phyloP scores from a whole-genome alignment of 2,797 vertebrate genomes.

The Choloepus didactylus region DNA sequence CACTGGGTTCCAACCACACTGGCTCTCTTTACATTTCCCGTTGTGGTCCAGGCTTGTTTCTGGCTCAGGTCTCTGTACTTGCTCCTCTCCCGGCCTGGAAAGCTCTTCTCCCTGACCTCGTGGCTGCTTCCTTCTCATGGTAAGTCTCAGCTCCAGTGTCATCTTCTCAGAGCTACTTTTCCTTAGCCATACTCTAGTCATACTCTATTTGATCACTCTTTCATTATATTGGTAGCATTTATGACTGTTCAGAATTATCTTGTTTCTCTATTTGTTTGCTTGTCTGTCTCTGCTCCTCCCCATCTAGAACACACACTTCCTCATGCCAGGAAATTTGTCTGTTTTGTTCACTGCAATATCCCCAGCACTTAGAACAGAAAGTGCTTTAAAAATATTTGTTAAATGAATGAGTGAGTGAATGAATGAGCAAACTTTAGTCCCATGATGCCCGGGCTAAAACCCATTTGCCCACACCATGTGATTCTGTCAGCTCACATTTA shows the following conservation, averaged over 20 bases:
- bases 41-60: neutral
- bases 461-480: neutral
- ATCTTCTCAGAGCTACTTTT: neutral
- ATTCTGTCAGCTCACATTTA: neutral
- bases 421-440: neutral
- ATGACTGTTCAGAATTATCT: neutral
- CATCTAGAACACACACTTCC: neutral
- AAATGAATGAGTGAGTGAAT: neutral
- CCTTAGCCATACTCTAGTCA: neutral
- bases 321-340: neutral
- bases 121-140: neutral
- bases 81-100: too few species aligned
- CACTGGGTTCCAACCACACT: fast-evolving
- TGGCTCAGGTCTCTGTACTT: neutral
- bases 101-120: neutral
- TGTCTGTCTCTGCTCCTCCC: too few species aligned
- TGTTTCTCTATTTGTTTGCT: neutral
- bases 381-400: neutral
- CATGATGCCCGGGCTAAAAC: neutral
- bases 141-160: too few species aligned
- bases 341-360: neutral
- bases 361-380: too few species aligned
- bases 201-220: too few species aligned
- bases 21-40: neutral
- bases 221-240: neutral